Evolutionary conservation across 2,888 invertebrate species (phyloP), one percentile per base, ranked within the genome.

Genomic region (Cremastinae sp.): DNA sequence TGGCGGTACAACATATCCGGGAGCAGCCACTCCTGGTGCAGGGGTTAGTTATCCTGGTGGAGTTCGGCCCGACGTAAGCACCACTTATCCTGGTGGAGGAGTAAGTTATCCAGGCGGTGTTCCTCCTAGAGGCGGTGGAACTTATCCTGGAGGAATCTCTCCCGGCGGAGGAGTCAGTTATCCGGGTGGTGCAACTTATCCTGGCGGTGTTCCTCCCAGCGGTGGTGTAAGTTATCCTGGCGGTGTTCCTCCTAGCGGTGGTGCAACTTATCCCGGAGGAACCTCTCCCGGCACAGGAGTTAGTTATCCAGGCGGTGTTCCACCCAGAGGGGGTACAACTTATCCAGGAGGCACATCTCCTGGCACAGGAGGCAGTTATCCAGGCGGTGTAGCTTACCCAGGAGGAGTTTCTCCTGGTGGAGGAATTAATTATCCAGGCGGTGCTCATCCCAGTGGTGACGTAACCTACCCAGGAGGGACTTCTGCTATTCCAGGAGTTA

Each of bases 41-140:
- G n/a, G n/a, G n/a, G n/a, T n/a, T n/a, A n/a, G n/a, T n/a, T 49
- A 70, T 22, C 81, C 81, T n/a, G 71, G 68, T 14, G 80, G 78
- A 2, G 59, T 39, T 43, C 53, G 69, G n/a, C n/a, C n/a, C n/a
- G n/a, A n/a, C n/a, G n/a, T n/a, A n/a, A n/a, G n/a, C n/a, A n/a
- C n/a, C n/a, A n/a, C n/a, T n/a, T n/a, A n/a, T n/a, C n/a, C n/a
- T n/a, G n/a, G n/a, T 37, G 80, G 80, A 12, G 82, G 79, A 43
- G 2, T 61, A 56, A 68, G 43, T 74, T 74, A 77, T 74, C 76
- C 73, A 68, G 75, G 79, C 16, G 77, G 75, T 22, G 68, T 28
- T 12, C 75, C 76, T 61, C 49, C 64, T 7, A 74, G 61, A 58
- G 65, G 61, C 20, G 71, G 43, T 16, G 22, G 49, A n/a, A 62